Conservation (phyloP, 2,888 invertebrate genomes). For the Pristionchus maxplancki region DNA sequence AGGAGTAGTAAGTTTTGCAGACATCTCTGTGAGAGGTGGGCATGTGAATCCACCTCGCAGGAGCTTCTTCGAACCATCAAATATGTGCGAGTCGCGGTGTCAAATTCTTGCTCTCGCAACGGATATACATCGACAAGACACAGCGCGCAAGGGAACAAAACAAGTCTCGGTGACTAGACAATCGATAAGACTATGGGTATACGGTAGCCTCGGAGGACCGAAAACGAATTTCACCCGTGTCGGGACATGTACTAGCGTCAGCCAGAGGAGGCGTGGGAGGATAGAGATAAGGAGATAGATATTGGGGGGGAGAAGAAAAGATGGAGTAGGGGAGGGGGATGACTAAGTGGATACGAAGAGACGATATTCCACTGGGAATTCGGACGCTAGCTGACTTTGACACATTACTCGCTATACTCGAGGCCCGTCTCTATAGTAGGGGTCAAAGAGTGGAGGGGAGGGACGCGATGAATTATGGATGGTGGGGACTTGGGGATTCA, state of each 20-base stretch:
- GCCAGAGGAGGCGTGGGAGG: background rate
- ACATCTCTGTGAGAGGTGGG: background rate
- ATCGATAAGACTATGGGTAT: conserved; percentile 17
- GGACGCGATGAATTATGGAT: background rate
- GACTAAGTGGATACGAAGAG: conserved; percentile 38
- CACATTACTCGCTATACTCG: conserved; percentile 45
- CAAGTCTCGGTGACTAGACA: conserved; percentile 37
- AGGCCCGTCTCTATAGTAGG: background rate
- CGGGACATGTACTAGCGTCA: conserved; percentile 21
- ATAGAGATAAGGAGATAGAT: conserved; percentile 39
- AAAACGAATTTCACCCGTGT: conserved; percentile 38
- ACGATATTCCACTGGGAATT: conserved; percentile 17
- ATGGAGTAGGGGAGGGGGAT: conserved; percentile 33
- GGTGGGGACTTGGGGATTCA: background rate
- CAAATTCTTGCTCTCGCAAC: background rate
- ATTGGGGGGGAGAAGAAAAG: background rate
- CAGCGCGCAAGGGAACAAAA: background rate
- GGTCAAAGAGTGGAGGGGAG: background rate
- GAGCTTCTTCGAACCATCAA: background rate
- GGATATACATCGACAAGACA: background rate
- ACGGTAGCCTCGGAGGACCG: background rate
- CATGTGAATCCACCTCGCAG: background rate
- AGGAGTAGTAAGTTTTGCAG: no score
- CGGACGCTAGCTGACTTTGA: conserved; percentile 33
- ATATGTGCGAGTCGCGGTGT: background rate